Percentiles rank a stretch among this genome's conserved stretches.
phyloP scores from a whole-genome alignment of 2,797 vertebrate genomes.

The Hirundo rustica region DNA sequence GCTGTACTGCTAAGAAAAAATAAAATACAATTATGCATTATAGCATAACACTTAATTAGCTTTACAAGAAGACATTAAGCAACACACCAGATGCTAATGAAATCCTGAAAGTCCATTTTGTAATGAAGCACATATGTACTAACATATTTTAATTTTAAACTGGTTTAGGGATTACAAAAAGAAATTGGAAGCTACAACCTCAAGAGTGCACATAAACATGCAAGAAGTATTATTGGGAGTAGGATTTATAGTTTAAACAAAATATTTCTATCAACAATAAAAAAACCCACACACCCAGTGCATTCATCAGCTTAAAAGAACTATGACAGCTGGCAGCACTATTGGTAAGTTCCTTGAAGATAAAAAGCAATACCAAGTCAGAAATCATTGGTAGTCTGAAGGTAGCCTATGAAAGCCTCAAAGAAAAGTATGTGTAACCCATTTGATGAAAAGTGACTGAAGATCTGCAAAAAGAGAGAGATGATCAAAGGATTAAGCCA shows the following conservation, averaged over 20 bases:
- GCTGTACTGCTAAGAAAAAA: background rate
- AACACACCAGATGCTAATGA: slow-evolving; percentile 38
- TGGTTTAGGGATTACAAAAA: background rate
- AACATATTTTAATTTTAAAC: slow-evolving; percentile 28
- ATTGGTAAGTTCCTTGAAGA: background rate
- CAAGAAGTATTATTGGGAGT: background rate
- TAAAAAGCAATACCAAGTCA: background rate
- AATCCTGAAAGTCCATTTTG: slow-evolving; percentile 40
- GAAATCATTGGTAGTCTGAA: background rate
- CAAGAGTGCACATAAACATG: background rate
- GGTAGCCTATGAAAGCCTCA: background rate
- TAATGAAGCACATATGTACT: background rate
- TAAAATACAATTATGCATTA: background rate
- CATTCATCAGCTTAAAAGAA: background rate
- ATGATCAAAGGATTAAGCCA: slow-evolving; percentile 8
- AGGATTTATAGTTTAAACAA: background rate
- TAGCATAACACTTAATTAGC: slow-evolving; percentile 27
- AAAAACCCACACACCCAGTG: background rate
- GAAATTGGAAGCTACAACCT: background rate
- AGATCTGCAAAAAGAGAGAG: background rate
- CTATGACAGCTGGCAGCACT: background rate
- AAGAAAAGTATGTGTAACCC: background rate
- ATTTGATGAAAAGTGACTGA: slow-evolving; percentile 7
- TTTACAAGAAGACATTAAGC: background rate
- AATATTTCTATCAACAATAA: background rate